phyloP scores from a whole-genome alignment of 2,888 invertebrate species.

The Erpobdella octoculata region DNA sequence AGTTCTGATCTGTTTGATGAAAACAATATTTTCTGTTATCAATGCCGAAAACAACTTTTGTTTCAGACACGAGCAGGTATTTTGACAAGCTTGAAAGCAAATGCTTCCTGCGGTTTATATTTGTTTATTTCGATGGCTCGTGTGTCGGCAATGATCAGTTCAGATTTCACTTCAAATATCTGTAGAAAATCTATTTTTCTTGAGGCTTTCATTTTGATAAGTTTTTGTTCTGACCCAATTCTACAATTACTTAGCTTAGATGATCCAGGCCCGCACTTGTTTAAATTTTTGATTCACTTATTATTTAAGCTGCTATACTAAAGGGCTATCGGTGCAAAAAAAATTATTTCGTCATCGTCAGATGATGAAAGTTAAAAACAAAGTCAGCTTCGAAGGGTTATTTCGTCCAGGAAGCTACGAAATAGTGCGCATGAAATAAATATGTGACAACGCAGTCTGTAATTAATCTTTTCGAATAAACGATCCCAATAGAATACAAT shows the following conservation, averaged over 20 bases:
- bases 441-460: too few species aligned
- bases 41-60: background rate
- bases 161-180: constrained; percentile 8
- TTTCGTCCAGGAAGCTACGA: too few species aligned
- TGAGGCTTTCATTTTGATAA: background rate
- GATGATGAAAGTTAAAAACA: too few species aligned
- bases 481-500: too few species aligned
- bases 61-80: background rate
- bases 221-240: constrained; percentile 8
- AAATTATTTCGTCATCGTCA: too few species aligned
- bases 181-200: background rate
- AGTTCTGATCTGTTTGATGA: constrained; percentile 1
- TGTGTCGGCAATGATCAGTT: background rate
- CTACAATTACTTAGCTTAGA: background rate
- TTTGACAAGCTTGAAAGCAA: background rate
- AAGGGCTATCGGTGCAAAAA: too few species aligned
- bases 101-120: background rate
- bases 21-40: background rate
- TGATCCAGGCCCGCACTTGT: too few species aligned
- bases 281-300: too few species aligned
- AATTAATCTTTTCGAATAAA: too few species aligned
- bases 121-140: background rate
- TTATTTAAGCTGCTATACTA: too few species aligned
- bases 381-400: too few species aligned
- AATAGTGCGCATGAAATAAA: too few species aligned